Evolutionary conservation across 2,797 vertebrate species (phyloP), one percentile per base, ranked within the genome.

Genomic region (Luscinia megarhynchos): DNA sequence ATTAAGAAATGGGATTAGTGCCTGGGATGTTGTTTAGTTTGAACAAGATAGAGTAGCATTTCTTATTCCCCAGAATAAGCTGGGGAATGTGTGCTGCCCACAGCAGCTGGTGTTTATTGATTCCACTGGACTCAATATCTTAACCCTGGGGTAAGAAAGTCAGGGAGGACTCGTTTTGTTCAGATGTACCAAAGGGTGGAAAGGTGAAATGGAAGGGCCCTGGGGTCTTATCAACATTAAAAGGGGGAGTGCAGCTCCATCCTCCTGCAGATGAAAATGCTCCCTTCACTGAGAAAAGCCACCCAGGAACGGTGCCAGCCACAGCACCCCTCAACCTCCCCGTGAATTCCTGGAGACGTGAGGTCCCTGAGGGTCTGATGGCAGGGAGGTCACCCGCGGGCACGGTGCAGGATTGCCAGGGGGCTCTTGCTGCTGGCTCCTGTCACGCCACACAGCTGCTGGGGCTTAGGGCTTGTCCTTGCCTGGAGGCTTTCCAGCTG

Each of bases 1-100:
- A 36, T 67, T 85, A 85, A 79, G 79, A 94, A 96, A 80, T 27
- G 15, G 10, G 74, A 92, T 95, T 89, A 89, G 14, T 18, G 50
- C 22, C 69, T 88, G 50, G 67, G 48, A 50, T 80, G 78, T 79
- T 83, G 69, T 85, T 72, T 85, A 51, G 48, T 76, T 90, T 86
- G 51, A 86, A 77, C 32, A 79, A 80, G 40, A 53, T 2, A 72
- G 34, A 87, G 12, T 29, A 67, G 29, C 8, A 12, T 94, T 85
- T 87, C 27, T 43, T 48, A 17, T 62, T 89, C 12, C 13, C 12
- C 26, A 53, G 64, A 45, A 46, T 23, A 46, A 46, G 22, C 12
- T 46, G 46, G 46, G 22, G 46, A 46, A 46, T 23, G 3, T 36
- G 22, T 34, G 12, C 24, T 85, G 73, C 36, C 36, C 34, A 12